phyloP scores from a whole-genome alignment of 2,113 vertebrate species.

The Xiphorhynchus elegans region DNA sequence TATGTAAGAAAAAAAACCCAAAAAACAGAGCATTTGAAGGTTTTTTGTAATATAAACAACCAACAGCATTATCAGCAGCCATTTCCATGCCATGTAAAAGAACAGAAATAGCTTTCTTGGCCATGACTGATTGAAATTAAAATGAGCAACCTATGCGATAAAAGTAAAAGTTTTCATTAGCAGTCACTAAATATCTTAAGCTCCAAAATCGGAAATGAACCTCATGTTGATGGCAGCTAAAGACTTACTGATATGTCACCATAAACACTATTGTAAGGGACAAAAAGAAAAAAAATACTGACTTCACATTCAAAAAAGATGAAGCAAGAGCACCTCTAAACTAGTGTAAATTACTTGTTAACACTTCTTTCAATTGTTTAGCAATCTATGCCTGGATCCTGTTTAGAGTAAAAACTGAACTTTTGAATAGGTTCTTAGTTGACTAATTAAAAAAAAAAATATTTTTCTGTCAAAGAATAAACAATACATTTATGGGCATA shows the following conservation, averaged over 20 bases:
- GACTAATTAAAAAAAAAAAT: background rate
- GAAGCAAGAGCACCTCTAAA: background rate
- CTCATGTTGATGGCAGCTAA: background rate
- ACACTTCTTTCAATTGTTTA: background rate
- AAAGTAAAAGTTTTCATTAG: background rate
- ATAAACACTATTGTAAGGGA: background rate
- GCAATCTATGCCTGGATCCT: background rate
- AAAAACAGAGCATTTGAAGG: background rate
- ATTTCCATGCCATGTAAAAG: rapidly evolving
- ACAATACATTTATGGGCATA: background rate
- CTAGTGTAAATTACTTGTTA: background rate
- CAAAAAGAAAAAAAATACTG: background rate
- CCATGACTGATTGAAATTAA: background rate
- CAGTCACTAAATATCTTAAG: background rate
- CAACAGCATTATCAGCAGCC: background rate
- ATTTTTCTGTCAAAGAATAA: background rate
- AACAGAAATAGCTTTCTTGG: background rate
- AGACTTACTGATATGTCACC: background rate
- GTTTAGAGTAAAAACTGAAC: background rate
- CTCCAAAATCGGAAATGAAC: background rate
- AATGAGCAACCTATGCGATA: background rate
- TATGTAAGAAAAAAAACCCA: background rate
- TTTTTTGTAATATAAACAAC: background rate
- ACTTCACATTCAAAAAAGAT: background rate
- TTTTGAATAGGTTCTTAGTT: background rate